Evolutionary conservation across 2,888 invertebrate species (phyloP), one percentile per base, ranked within the genome.

Genomic region (Trissolcus japonicus): DNA sequence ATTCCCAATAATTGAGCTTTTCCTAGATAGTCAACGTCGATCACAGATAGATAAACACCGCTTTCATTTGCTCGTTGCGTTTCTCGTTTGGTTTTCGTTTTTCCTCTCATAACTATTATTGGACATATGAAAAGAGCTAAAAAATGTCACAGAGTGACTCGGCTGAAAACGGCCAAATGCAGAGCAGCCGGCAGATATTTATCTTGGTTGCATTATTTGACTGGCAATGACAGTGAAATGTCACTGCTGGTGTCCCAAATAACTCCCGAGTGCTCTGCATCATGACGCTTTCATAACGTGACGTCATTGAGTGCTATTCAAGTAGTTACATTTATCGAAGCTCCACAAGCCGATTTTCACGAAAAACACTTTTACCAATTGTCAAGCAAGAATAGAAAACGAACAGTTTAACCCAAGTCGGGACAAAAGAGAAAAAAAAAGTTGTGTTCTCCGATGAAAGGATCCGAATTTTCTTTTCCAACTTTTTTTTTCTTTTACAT

Each of bases 151-250:
- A 13, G 41, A 63, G 53, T 54, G 43, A 41, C 29, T 35, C n/a
- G n/a, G 40, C 43, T 13, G 4, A 53, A 55, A 56, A 35, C 35
- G 17, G 35, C 21, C 48, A 17, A 6, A n/a, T 60, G 43, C 16
- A 19, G 9, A 60, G n/a, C 50, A 21, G 14, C 51, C 16, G 60
- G 43, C 48, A 50, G 56, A 51, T 25, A 53, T 56, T 66, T 61
- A 53, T 73, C 17, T 35, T 21, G 6, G 21, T 61, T 56, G 68
- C 55, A 65, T 69, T 53, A 77, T 68, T 68, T 63, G 65, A 69
- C 61, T 74, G 78, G 62, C 71, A 74, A 66, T 74, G 78, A 78
- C 71, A 78, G 78, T 78, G 78, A 78, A 74, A 74, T 74, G 76
- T 62, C 62, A 66, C 66, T 69, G 61, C 68, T 53, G 68, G 57